Evolutionary conservation across 2,888 invertebrate species (phyloP).

Genomic region (Marasmarcha lunaedactyla): DNA sequence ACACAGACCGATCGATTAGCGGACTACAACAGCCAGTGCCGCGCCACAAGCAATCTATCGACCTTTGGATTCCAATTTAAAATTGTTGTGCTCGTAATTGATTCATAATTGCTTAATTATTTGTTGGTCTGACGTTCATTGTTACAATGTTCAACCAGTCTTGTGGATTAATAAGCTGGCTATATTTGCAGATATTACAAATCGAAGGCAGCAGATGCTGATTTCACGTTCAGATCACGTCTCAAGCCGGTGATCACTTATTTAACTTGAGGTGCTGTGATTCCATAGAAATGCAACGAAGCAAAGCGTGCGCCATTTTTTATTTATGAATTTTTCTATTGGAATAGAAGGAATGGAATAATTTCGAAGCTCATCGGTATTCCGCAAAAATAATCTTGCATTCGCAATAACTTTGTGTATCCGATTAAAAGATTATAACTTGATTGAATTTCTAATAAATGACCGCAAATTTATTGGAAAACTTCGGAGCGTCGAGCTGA

Average conservation of each 20-base stretch:
- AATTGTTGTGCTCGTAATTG: constrained; percentile 33
- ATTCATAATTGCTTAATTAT: constrained; percentile 24
- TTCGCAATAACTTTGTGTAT: constrained; percentile 27
- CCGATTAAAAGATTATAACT: constrained; percentile 30
- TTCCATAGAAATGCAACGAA: constrained; percentile 53
- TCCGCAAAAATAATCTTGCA: constrained; percentile 40
- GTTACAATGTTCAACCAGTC: background rate
- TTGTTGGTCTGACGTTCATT: constrained; percentile 8
- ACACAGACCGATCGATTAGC: constrained; percentile 67
- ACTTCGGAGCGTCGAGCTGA: background rate
- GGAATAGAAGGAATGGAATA: constrained; percentile 50
- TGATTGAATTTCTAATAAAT: constrained; percentile 39
- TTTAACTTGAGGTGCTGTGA: constrained; percentile 61
- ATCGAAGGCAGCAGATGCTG: constrained; percentile 29
- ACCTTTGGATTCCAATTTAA: constrained; percentile 45
- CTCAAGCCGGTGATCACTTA: constrained; percentile 58
- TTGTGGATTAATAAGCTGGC: no score
- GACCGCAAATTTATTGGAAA: constrained; percentile 2
- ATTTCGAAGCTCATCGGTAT: constrained; percentile 55
- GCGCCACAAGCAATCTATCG: constrained; percentile 51
- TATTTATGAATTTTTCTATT: constrained; percentile 58
- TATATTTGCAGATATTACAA: no score
- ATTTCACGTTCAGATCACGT: constrained; percentile 47
- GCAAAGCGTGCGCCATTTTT: constrained; percentile 45
- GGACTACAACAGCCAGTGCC: constrained; percentile 37